Conservation (phyloP, 2,797 vertebrate species). For the Galagoides demidoff region DNA sequence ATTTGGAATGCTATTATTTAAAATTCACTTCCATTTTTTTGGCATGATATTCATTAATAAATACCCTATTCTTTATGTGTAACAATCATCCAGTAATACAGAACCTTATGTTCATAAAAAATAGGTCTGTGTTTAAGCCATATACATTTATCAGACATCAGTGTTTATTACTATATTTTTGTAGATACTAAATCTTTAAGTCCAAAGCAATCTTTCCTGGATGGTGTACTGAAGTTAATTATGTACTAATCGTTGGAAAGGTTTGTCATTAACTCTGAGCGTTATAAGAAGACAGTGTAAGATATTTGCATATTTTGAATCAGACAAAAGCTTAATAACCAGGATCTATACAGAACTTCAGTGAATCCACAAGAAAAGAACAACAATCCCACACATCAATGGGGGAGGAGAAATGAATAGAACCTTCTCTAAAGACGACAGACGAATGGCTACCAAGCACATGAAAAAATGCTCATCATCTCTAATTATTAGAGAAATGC, state of each 20-base stretch:
- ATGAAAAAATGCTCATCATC: too few species aligned
- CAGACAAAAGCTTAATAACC: too few species aligned
- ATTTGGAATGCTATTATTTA: conserved; percentile 22
- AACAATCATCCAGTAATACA: not conserved
- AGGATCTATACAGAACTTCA: too few species aligned
- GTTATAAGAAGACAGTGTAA: not conserved
- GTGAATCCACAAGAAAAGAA: too few species aligned
- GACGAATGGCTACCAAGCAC: too few species aligned
- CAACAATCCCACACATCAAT: too few species aligned
- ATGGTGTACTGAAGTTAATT: not conserved
- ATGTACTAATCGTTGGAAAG: not conserved
- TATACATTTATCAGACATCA: not conserved
- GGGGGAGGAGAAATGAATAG: too few species aligned
- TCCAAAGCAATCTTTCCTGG: conserved; percentile 21
- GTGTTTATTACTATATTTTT: not conserved
- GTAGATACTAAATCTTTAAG: conserved; percentile 42
- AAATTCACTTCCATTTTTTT: conserved; percentile 5
- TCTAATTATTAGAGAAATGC: too few species aligned
- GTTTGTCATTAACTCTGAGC: not conserved
- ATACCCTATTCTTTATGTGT: not conserved
- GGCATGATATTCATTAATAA: not conserved
- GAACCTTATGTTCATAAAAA: not conserved
- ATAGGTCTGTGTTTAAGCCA: conserved; percentile 18
- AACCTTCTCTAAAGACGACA: too few species aligned
- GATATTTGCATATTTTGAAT: too few species aligned